Conservation (phyloP, 2,888 invertebrate species). For the Hermodice carunculata region DNA sequence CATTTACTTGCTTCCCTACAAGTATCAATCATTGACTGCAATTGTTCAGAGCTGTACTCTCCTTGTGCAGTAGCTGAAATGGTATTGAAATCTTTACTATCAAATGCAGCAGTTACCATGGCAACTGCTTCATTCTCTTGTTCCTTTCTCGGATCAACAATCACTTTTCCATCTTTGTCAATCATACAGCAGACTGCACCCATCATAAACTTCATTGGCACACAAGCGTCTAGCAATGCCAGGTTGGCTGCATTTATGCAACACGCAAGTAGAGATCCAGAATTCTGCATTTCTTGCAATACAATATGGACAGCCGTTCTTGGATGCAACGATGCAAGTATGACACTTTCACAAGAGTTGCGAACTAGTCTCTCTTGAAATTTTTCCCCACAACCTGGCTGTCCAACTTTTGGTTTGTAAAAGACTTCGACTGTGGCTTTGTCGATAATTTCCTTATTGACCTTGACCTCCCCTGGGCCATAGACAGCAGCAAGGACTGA, state of each 20-base stretch:
- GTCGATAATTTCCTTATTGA: conserved; percentile 82
- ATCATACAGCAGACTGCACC: conserved; percentile 85
- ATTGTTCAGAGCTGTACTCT: conserved; percentile 51
- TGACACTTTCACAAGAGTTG: conserved; percentile 82
- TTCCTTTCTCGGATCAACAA: conserved; percentile 76
- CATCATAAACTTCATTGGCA: conserved; percentile 86
- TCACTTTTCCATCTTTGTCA: conserved; percentile 73
- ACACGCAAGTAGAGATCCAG: conserved; percentile 77
- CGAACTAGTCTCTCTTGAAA: conserved; percentile 81
- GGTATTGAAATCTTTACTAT: conserved; percentile 53
- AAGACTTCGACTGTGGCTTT: conserved; percentile 81
- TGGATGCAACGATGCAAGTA: conserved; percentile 82
- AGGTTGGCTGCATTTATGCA: conserved; percentile 86
- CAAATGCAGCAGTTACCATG: conserved; percentile 58
- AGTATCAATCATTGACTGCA: conserved; percentile 47
- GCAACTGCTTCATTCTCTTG: conserved; percentile 66
- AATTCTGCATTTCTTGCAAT: conserved; percentile 88
- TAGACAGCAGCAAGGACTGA: conserved; percentile 97
- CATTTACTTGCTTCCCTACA: conserved; percentile 49
- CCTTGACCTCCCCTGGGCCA: conserved; percentile 92
- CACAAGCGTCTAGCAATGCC: conserved; percentile 84
- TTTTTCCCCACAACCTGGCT: conserved; percentile 80
- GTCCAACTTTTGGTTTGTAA: conserved; percentile 83
- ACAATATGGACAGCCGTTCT: conserved; percentile 83
- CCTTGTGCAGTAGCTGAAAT: conserved; percentile 54